Percentiles rank a stretch among this genome's conserved stretches.
Evolutionary conservation across 1,140 invertebrate species (phyloP).

Genomic region (Zaprionus africanus): DNA sequence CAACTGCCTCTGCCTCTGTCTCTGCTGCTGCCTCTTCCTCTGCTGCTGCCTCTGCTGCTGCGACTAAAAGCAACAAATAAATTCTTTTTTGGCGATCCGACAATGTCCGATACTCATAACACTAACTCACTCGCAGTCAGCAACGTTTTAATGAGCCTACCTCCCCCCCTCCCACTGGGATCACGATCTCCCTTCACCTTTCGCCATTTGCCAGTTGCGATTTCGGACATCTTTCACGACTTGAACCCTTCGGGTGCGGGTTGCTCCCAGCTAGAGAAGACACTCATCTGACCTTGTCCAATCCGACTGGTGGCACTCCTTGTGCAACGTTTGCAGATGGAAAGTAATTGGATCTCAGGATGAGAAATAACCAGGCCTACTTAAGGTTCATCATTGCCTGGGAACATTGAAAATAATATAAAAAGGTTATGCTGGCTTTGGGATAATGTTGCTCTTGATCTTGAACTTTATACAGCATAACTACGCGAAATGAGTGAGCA

Average conservation of each 20-base stretch:
- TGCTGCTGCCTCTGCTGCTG: conserved; percentile 8
- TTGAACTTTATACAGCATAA: no score
- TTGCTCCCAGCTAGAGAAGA: neutral
- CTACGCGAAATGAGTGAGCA: no score
- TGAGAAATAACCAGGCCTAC: no score
- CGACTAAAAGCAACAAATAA: conserved; percentile 52
- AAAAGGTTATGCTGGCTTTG: no score
- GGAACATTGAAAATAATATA: no score
- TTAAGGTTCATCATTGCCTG: no score
- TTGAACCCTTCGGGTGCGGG: neutral
- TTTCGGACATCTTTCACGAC: neutral
- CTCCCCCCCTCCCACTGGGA: neutral
- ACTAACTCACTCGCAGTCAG: conserved; percentile 64
- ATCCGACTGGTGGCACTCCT: no score
- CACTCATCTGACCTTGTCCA: neutral
- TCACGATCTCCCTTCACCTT: neutral
- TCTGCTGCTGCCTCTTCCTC: no score
- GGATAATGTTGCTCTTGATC: no score
- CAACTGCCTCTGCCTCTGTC: neutral
- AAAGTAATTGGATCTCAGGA: no score
- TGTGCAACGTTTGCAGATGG: no score
- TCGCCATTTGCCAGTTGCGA: no score
- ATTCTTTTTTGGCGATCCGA: conserved; percentile 53
- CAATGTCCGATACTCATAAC: conserved; percentile 72
- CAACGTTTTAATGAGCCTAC: neutral